These are phyloP conservation scores for Trididemnum miniatum DNA, from an alignment of 23 tunicate genomes.

Conservation along the genomic window DNA sequence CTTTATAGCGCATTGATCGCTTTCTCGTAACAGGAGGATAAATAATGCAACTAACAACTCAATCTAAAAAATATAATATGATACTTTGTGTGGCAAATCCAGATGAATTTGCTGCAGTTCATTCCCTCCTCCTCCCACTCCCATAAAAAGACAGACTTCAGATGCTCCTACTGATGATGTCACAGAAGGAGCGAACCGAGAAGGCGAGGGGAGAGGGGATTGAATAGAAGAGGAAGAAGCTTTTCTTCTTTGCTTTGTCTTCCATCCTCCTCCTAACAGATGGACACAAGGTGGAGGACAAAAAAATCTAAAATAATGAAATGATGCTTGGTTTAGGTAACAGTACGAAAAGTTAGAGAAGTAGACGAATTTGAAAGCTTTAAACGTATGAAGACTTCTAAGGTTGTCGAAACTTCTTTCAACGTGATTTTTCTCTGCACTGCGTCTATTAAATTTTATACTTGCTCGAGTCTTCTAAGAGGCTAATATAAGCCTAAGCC, in stretches of 20 bases:
- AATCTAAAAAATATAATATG: not conserved
- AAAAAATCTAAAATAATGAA: conserved; percentile 68
- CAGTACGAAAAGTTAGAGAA: no score
- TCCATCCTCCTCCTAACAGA: conserved; percentile 85
- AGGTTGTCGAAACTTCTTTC: no score
- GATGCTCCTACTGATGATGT: conserved; percentile 45
- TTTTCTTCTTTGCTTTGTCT: conserved; percentile 79
- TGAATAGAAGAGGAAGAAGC: conserved; percentile 46
- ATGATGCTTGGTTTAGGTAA: no score
- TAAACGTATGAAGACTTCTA: no score
- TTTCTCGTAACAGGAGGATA: no score
- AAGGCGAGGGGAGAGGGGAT: conserved; percentile 76
- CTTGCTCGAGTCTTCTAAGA: no score
- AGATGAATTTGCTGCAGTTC: conserved; percentile 78
- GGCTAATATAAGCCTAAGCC: no score
- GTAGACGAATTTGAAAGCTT: no score
- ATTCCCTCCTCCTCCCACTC: conserved; percentile 74
- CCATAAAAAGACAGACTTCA: conserved; percentile 78
- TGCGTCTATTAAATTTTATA: no score
- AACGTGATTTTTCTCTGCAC: no score
- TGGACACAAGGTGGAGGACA: conserved; percentile 95
- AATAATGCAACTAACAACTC: no score
- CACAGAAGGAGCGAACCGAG: conserved; percentile 16
- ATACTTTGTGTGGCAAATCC: conserved; percentile 65
- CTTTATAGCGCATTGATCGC: no score